Conservation (phyloP, 2,888 invertebrate species). For the Cephonodes hylas region DNA sequence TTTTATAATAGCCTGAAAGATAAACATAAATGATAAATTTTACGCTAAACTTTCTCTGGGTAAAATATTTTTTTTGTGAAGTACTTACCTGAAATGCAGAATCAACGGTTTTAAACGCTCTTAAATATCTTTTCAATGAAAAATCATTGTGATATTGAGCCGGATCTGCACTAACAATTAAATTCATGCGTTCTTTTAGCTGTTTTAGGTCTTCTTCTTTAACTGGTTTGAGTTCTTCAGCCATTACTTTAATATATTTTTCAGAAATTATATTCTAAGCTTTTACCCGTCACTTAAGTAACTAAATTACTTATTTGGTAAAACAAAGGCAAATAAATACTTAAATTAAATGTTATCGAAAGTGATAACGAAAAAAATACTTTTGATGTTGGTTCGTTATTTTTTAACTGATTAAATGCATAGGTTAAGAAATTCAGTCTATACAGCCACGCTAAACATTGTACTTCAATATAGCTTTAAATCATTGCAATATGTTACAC, state of each 20-base stretch:
- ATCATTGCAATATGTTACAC: too few relatives aligned
- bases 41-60: too few relatives aligned
- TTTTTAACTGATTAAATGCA: neutral
- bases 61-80: neutral
- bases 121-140: constrained; percentile 85
- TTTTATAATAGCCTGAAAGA: constrained; percentile 85
- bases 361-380: neutral
- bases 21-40: neutral
- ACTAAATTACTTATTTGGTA: neutral
- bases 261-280: neutral
- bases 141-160: constrained; percentile 88
- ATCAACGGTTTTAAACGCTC: constrained; percentile 88
- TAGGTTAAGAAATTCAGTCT: too few relatives aligned
- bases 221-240: constrained; percentile 75
- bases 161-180: constrained; percentile 87
- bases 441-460: too few relatives aligned
- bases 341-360: neutral
- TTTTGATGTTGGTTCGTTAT: neutral
- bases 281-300: neutral
- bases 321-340: neutral
- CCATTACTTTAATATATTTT: constrained; percentile 39
- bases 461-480: too few relatives aligned
- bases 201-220: constrained; percentile 84
- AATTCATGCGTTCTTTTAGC: constrained; percentile 85
- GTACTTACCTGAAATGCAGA: constrained; percentile 85